A percentile compares a stretch with the other conserved stretches of the same genome.
phyloP scores from a whole-genome alignment of 2,113 vertebrate genomes.

The Bungarus multicinctus region DNA sequence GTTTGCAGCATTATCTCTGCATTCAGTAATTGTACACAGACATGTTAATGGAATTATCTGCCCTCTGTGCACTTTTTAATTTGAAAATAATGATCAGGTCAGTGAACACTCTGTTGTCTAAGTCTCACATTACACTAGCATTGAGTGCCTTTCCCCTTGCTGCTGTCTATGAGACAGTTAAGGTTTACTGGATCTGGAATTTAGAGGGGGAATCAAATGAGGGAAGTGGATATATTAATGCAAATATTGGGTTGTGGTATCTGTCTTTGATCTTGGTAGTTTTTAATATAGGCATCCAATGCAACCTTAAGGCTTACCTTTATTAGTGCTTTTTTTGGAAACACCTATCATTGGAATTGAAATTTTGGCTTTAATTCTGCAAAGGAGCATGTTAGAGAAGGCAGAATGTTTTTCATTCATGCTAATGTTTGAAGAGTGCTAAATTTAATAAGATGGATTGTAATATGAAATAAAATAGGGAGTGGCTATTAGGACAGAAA shows the following conservation, averaged over 20 bases:
- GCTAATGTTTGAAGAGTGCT: background rate
- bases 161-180: background rate
- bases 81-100: background rate
- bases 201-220: background rate
- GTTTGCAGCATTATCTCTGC: background rate
- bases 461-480: background rate
- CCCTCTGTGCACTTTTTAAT: constrained; percentile 1
- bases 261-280: background rate
- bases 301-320: background rate
- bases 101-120: background rate
- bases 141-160: background rate
- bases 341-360: background rate
- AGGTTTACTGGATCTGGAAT: background rate
- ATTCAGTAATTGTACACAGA: background rate
- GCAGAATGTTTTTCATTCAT: background rate
- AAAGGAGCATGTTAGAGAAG: background rate
- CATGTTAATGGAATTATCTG: background rate
- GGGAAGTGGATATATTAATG: background rate
- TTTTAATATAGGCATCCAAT: background rate
- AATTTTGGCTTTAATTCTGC: background rate
- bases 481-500: background rate
- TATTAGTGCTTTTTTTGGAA: background rate
- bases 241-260: background rate
- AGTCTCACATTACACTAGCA: too few species aligned
- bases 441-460: background rate